phyloP scores from a whole-genome alignment of 2,888 invertebrate species.

The Neoitamus cyanurus region DNA sequence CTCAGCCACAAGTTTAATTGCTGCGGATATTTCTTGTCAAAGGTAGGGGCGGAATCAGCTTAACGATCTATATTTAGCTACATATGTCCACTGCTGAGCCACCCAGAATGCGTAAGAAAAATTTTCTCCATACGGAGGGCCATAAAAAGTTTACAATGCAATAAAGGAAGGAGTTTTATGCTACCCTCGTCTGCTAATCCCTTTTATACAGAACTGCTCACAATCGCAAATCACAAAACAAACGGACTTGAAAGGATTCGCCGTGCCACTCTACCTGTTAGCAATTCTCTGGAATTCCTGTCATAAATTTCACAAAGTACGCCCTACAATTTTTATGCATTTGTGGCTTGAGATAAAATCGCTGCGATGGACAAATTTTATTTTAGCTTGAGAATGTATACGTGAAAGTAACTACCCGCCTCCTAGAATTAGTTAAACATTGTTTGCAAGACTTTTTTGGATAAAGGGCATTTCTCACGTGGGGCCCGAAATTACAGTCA shows the following conservation, averaged over 20 bases:
- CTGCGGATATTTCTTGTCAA: not conserved
- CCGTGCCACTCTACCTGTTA: not conserved
- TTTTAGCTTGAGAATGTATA: not conserved
- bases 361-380: not conserved
- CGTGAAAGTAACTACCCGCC: not conserved
- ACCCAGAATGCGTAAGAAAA: not conserved
- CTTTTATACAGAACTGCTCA: not conserved
- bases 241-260: not conserved
- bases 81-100: not conserved
- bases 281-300: not conserved
- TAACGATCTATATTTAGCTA: too few species aligned
- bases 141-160: not conserved
- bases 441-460: not conserved
- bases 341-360: not conserved
- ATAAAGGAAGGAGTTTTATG: constrained; percentile 8
- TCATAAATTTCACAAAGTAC: constrained; percentile 28
- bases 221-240: not conserved
- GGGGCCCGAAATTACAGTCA: not conserved
- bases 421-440: not conserved
- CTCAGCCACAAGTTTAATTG: constrained; percentile 8
- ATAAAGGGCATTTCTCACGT: not conserved
- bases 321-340: constrained; percentile 27
- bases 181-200: constrained; percentile 14
- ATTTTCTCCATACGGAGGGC: not conserved
- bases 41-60: not conserved